These are phyloP conservation scores for Pampus argenteus DNA, from an alignment of 2,797 vertebrate genomes.

Conservation along the genomic window DNA sequence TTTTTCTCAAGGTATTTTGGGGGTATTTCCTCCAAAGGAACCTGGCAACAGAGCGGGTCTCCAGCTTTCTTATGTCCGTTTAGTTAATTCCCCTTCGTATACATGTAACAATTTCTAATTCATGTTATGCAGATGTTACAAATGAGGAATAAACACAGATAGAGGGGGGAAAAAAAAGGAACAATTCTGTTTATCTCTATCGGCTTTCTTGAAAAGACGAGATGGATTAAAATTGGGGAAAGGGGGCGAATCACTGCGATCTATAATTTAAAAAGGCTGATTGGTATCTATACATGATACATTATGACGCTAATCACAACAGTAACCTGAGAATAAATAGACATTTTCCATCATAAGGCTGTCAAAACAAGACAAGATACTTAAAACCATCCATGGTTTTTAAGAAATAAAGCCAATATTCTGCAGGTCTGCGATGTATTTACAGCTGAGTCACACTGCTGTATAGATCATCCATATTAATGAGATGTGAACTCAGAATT, in stretches of 20 bases:
- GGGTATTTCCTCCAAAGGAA: background rate
- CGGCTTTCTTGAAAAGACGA: background rate
- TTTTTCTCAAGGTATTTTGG: slow-evolving; percentile 19
- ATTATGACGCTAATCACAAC: background rate
- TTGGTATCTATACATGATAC: slow-evolving; percentile 8
- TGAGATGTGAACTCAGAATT: slow-evolving; percentile 1
- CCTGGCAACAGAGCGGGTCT: slow-evolving; percentile 7
- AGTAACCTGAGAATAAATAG: background rate
- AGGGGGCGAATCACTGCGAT: background rate
- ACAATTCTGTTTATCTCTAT: background rate
- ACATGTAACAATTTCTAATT: slow-evolving; percentile 27
- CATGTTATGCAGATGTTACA: slow-evolving; percentile 61
- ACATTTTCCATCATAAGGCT: background rate
- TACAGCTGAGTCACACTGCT: background rate
- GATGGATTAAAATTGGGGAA: background rate
- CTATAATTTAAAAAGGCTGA: background rate
- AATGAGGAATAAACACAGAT: slow-evolving; percentile 15
- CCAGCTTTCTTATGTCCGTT: slow-evolving; percentile 11
- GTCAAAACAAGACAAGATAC: background rate
- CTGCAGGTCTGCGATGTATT: background rate
- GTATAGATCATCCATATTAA: background rate
- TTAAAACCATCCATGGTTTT: background rate
- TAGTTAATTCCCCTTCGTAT: slow-evolving; percentile 8
- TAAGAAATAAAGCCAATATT: background rate
- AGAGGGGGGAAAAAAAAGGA: background rate